Conservation (phyloP, 2,797 vertebrate genomes). For the Malurus leucopterus region DNA sequence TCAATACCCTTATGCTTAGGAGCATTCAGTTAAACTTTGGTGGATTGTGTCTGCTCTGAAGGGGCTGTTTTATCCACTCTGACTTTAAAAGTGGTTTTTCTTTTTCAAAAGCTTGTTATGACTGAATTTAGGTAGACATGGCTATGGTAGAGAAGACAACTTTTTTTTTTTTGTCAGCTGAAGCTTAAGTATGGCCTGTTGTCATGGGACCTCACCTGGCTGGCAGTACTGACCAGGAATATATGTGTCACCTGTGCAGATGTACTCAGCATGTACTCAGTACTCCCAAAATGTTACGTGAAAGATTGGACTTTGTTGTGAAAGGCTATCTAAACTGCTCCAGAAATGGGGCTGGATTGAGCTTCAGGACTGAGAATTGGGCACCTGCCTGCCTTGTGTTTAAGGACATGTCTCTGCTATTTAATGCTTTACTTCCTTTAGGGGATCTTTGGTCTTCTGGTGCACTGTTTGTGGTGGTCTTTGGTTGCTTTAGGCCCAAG, state of each 20-base stretch:
- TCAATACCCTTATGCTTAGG: conserved; percentile 9
- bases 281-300: rapidly evolving
- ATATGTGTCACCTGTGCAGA: rapidly evolving
- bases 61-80: conserved; percentile 1
- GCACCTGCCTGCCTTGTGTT: not conserved
- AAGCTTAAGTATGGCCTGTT: not conserved
- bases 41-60: not conserved
- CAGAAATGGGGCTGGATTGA: not conserved
- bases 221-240: not conserved
- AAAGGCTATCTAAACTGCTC: not conserved
- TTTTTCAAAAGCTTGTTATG: not conserved
- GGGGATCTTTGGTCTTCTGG: not conserved
- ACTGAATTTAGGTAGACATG: not conserved
- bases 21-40: conserved; percentile 21
- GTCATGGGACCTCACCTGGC: not conserved
- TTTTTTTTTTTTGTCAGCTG: not conserved
- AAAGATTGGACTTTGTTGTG: not conserved
- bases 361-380: not conserved
- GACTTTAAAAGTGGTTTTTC: not conserved
- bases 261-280: not conserved
- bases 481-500: not conserved
- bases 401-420: not conserved
- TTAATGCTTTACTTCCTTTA: not conserved
- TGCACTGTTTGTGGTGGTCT: not conserved
- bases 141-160: not conserved